A percentile compares a stretch with the other conserved stretches of the same genome.
Evolutionary conservation across 2,797 vertebrate genomes (phyloP).

Genomic region (Balearica regulorum): DNA sequence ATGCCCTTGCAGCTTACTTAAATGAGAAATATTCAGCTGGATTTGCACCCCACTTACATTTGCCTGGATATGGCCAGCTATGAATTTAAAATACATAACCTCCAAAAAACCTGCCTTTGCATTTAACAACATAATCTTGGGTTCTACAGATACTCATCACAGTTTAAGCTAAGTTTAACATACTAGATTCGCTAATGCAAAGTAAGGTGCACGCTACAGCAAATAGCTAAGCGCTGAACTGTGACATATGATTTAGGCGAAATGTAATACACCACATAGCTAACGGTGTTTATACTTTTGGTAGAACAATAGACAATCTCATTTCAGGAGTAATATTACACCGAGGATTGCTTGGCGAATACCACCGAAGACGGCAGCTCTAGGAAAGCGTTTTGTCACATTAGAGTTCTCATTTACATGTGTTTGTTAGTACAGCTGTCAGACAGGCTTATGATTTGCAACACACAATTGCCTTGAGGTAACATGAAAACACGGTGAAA

Average conservation of each 20-base stretch:
- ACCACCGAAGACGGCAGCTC: neutral
- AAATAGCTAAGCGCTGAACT: neutral
- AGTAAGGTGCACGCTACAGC: neutral
- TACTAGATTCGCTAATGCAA: neutral
- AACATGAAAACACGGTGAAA: neutral
- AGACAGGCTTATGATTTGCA: neutral
- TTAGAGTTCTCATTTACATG: neutral
- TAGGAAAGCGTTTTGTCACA: neutral
- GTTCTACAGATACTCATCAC: neutral
- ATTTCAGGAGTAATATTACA: neutral
- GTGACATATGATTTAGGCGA: neutral
- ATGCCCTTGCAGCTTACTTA: neutral
- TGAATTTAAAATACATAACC: neutral
- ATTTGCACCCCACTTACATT: neutral
- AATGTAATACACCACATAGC: neutral
- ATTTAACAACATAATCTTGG: neutral
- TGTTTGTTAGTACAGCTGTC: neutral
- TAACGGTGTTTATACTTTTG: neutral
- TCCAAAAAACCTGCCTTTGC: neutral
- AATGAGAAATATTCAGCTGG: neutral
- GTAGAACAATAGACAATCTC: neutral
- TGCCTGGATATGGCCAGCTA: neutral
- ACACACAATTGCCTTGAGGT: neutral
- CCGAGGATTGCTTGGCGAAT: neutral
- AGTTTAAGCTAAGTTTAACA: neutral